A percentile compares a stretch with the other conserved stretches of the same genome.
phyloP scores from a whole-genome alignment of 2,797 vertebrate species.

The Erethizon dorsatum region DNA sequence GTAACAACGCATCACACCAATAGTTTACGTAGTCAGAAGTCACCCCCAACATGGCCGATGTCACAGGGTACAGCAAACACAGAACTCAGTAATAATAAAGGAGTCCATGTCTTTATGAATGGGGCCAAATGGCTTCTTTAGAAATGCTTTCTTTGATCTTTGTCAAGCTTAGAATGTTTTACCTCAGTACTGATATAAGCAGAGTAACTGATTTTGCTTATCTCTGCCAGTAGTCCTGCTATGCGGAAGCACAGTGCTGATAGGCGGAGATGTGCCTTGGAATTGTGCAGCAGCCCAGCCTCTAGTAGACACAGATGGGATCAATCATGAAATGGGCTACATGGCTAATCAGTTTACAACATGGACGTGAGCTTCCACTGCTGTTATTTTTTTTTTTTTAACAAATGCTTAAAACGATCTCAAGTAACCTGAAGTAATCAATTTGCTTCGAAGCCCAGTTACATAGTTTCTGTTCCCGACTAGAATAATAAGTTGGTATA shows the following conservation, averaged over 20 bases:
- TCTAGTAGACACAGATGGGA: slow-evolving; percentile 66
- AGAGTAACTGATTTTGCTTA: background rate
- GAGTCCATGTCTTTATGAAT: slow-evolving; percentile 4
- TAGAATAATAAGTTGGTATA: slow-evolving; percentile 43
- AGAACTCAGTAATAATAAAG: background rate
- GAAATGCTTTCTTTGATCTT: slow-evolving; percentile 20
- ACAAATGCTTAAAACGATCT: slow-evolving; percentile 50
- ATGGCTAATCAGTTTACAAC: slow-evolving; percentile 65
- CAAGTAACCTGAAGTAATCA: slow-evolving; percentile 69
- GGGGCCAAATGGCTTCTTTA: slow-evolving; percentile 11
- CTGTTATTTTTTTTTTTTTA: slow-evolving; percentile 16
- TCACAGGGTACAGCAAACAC: background rate
- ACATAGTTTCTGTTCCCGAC: slow-evolving; percentile 56
- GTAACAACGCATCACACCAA: background rate
- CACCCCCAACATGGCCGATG: background rate
- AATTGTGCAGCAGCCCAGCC: background rate
- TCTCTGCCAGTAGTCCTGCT: background rate
- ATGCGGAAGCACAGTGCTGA: background rate
- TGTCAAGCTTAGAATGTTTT: slow-evolving; percentile 30
- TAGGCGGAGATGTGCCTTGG: slow-evolving; percentile 58
- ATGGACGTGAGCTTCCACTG: background rate
- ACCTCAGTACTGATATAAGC: background rate
- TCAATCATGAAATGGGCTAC: background rate
- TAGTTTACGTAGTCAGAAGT: background rate
- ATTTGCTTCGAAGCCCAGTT: slow-evolving; percentile 69